Evolutionary conservation across 2,113 vertebrate species (phyloP).

Genomic region (Brienomyrus brachyistius): DNA sequence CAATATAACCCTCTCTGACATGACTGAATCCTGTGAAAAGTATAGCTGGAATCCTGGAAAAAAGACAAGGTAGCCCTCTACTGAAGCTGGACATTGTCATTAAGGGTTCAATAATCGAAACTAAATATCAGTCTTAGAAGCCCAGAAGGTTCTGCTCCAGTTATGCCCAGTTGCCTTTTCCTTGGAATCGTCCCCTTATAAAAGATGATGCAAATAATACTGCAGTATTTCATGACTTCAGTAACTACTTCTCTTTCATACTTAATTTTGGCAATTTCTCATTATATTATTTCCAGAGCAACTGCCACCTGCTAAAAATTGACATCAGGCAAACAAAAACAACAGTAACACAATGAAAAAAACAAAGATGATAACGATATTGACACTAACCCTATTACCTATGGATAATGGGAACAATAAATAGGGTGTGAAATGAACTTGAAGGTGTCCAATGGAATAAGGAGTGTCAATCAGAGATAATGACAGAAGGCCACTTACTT

Average conservation of each 20-base stretch:
- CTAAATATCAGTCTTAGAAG: neutral
- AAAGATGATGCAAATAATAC: conserved; percentile 48
- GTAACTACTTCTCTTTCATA: conserved; percentile 64
- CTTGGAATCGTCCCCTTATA: conserved; percentile 50
- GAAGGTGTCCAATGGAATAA: conserved; percentile 73
- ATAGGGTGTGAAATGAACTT: conserved; percentile 85
- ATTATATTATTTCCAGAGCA: conserved; percentile 75
- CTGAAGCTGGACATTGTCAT: neutral
- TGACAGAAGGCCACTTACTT: neutral
- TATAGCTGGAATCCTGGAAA: neutral
- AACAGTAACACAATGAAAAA: conserved; percentile 56
- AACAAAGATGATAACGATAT: conserved; percentile 63
- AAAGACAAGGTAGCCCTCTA: neutral
- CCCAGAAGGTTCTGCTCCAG: neutral
- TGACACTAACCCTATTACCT: conserved; percentile 71
- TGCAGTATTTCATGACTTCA: conserved; percentile 62
- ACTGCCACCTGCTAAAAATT: conserved; percentile 73
- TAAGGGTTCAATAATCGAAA: neutral
- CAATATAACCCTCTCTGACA: neutral
- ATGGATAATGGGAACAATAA: conserved; percentile 96
- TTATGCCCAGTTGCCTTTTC: conserved; percentile 33
- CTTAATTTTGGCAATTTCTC: conserved; percentile 63
- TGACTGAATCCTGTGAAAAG: neutral
- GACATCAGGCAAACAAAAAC: conserved; percentile 50
- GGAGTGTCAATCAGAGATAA: conserved; percentile 46